Base-by-base conservation (phyloP, 2,113 vertebrate species). In the Clarias gariepinus region DNA sequence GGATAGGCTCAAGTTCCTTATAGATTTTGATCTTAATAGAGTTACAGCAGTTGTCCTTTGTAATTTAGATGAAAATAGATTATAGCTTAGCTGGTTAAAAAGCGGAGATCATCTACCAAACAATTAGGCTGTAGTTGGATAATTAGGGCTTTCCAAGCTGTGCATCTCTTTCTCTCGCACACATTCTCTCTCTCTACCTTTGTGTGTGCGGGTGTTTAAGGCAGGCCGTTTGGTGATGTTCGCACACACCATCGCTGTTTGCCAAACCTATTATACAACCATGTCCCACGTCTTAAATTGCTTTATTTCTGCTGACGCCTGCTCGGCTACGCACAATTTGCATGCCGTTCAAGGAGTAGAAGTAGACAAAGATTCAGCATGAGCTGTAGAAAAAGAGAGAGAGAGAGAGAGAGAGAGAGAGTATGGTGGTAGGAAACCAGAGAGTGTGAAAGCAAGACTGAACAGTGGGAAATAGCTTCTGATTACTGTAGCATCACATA, bases 211-310 rank as follows among this genome's bases (percentile, higher is more conserved):
- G 60, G 55, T 76, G 64, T 76, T 18, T 78, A 73, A 73, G 19
- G 5, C 36, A 36, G 47, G 25, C 8, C 3, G 3, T 28, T 79
- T 55, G 25, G 2, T 79, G 28, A 79, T 57, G 4, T 21, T 33
- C 33, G 16, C 55, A 57, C 55, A 60, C 28, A 79, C 55, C 77
- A 33, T 79, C 55, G 58, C 55, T 78, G 60, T 87, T 79, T 88
- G 85, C 85, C 66, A 89, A 86, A 71, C 80, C 86, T 85, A 85
- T 90, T 88, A 85, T 79, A 58, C 36, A 89, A 82, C 82, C 85
- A 85, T 60, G 60, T 86, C 81, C 68, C 61, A 79, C 60, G 82
- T 83, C 74, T 73, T 60, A 80, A 86, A 71, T 63, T 79, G 84
- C 47, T 87, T 86, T 86, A 83, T 90, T 89, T 89, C 19, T 58